A percentile compares a stretch with the other conserved stretches of the same genome.
Conservation (phyloP, 2,888 invertebrate species). For the Chrysolina oricalcia region DNA sequence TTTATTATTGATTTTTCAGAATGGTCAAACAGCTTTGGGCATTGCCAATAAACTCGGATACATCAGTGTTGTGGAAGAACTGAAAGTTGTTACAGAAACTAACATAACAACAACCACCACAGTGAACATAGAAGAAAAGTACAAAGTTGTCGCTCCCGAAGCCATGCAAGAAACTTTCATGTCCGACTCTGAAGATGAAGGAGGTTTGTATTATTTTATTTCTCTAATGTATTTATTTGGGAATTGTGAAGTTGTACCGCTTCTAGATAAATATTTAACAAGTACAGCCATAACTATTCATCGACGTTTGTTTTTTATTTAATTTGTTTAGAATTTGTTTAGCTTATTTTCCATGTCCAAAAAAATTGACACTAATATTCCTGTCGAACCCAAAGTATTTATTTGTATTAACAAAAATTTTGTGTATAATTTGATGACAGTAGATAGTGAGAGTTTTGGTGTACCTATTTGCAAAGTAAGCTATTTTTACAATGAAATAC, state of each 20-base stretch:
- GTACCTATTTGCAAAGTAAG: too few relatives aligned
- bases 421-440: too few relatives aligned
- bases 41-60: constrained; percentile 98
- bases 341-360: too few relatives aligned
- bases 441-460: too few relatives aligned
- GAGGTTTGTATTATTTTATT: constrained; percentile 78
- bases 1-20: constrained; percentile 74
- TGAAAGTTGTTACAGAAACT: constrained; percentile 90
- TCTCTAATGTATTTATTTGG: background rate
- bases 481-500: too few relatives aligned
- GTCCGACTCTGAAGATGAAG: constrained; percentile 99
- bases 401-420: too few relatives aligned
- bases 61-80: constrained; percentile 97
- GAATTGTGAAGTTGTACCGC: constrained; percentile 36
- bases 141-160: constrained; percentile 97
- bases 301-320: constrained; percentile 24
- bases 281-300: background rate
- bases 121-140: constrained; percentile 88
- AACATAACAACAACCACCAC: constrained; percentile 78
- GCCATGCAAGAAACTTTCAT: constrained; percentile 99
- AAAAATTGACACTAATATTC: too few relatives aligned
- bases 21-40: constrained; percentile 96
- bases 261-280: constrained; percentile 34
- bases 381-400: too few relatives aligned
- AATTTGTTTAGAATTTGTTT: constrained; percentile 28